A percentile compares a stretch with the other conserved stretches of the same genome.
phyloP scores from a whole-genome alignment of 2,113 vertebrate species.

The Semnopithecus entellus region DNA sequence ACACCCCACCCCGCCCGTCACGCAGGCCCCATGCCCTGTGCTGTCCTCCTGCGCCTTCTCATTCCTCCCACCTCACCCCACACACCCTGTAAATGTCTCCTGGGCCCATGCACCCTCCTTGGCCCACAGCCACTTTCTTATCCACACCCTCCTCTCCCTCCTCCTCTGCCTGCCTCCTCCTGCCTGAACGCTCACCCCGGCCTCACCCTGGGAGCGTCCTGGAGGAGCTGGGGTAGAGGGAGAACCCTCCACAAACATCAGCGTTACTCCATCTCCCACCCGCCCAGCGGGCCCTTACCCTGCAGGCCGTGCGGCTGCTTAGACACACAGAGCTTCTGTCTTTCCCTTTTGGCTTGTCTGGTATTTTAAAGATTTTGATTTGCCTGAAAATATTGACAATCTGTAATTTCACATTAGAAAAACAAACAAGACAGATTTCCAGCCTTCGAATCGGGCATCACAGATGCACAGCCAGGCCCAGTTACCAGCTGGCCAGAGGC shows the following conservation, averaged over 20 bases:
- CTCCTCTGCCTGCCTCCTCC: too few species aligned
- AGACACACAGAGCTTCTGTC: neutral
- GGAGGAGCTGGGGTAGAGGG: too few species aligned
- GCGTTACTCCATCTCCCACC: neutral
- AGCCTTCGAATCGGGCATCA: neutral
- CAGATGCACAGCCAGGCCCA: neutral
- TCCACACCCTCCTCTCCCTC: neutral
- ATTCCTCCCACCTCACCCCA: neutral
- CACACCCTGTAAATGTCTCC: neutral
- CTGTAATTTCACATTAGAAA: neutral
- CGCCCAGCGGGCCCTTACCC: neutral
- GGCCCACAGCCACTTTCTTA: neutral
- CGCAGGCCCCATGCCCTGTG: neutral
- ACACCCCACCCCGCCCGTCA: fast-evolving
- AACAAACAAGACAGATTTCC: neutral
- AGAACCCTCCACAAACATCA: neutral
- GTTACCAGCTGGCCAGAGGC: neutral
- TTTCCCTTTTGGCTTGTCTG: neutral
- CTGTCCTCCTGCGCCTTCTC: neutral
- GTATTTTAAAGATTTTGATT: neutral
- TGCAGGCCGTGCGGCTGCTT: fast-evolving
- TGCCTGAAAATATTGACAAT: conserved; percentile 14
- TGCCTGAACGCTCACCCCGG: too few species aligned
- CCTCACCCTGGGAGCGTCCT: neutral
- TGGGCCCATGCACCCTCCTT: too few species aligned